Conservation (phyloP, 2,797 vertebrate species). For the Loris lydekkerianus region DNA sequence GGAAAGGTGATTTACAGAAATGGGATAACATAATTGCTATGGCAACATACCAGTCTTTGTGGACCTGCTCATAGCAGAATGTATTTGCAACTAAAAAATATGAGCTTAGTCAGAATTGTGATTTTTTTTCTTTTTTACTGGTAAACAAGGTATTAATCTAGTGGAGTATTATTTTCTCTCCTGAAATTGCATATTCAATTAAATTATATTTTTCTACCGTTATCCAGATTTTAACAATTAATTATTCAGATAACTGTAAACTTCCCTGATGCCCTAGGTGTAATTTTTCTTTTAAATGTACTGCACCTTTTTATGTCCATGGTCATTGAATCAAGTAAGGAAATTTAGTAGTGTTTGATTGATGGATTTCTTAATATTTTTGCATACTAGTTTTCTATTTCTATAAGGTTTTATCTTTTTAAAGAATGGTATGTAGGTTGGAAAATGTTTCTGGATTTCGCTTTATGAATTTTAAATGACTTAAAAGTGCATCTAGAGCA, state of each 20-base stretch:
- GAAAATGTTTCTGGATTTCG: constrained; percentile 57
- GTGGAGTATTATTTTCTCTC: background rate
- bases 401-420: background rate
- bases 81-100: constrained; percentile 62
- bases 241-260: background rate
- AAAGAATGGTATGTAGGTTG: background rate
- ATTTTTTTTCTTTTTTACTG: constrained; percentile 12
- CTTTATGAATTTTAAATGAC: constrained; percentile 39
- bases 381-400: constrained; percentile 10
- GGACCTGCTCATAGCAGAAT: constrained; percentile 40
- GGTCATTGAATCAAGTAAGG: background rate
- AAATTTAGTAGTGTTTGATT: constrained; percentile 37
- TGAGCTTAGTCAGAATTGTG: constrained; percentile 11
- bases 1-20: constrained; percentile 80
- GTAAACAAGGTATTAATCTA: constrained; percentile 35
- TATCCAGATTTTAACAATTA: constrained; percentile 37
- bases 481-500: background rate
- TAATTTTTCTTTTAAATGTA: constrained; percentile 15
- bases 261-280: background rate
- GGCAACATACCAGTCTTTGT: constrained; percentile 56
- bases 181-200: constrained; percentile 46
- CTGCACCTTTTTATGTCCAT: background rate
- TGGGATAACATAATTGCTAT: constrained; percentile 63
- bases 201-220: constrained; percentile 31
- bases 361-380: background rate